phyloP scores from a whole-genome alignment of 2,888 invertebrate species.

The Dysmachus trigonus region DNA sequence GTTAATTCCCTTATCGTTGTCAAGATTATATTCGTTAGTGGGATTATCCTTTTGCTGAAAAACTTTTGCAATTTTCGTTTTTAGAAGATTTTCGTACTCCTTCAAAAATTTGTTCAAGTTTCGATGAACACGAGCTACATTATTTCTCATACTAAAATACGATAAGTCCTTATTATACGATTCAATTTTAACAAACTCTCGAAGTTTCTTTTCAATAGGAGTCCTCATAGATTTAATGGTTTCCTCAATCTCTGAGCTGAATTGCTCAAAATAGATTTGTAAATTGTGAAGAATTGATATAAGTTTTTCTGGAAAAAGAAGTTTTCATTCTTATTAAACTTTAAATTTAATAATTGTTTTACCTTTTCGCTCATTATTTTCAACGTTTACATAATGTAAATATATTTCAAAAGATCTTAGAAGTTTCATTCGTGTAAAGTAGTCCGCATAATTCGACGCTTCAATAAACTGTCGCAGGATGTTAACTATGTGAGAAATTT shows the following conservation, averaged over 20 bases:
- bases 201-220: slow-evolving; percentile 91
- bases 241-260: slow-evolving; percentile 71
- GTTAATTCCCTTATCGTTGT: slow-evolving; percentile 58
- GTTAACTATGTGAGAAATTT: slow-evolving; percentile 60
- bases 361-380: slow-evolving; percentile 63
- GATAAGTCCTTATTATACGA: slow-evolving; percentile 94
- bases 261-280: slow-evolving; percentile 85
- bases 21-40: slow-evolving; percentile 58
- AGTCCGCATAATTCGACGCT: slow-evolving; percentile 85
- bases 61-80: slow-evolving; percentile 59
- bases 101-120: slow-evolving; percentile 86
- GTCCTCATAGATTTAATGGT: slow-evolving; percentile 74
- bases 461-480: slow-evolving; percentile 85
- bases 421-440: slow-evolving; percentile 78
- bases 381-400: slow-evolving; percentile 67
- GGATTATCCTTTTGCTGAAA: slow-evolving; percentile 63
- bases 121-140: slow-evolving; percentile 87
- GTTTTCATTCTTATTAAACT: background rate
- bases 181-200: slow-evolving; percentile 93
- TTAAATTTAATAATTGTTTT: slow-evolving; percentile 48
- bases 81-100: slow-evolving; percentile 76
- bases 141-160: slow-evolving; percentile 91
- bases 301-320: slow-evolving; percentile 57
- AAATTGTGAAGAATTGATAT: slow-evolving; percentile 81
- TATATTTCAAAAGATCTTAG: slow-evolving; percentile 85